These are phyloP conservation scores for Phalacrocorax aristotelis DNA, from an alignment of 2,113 vertebrate species.

Conservation along the genomic window DNA sequence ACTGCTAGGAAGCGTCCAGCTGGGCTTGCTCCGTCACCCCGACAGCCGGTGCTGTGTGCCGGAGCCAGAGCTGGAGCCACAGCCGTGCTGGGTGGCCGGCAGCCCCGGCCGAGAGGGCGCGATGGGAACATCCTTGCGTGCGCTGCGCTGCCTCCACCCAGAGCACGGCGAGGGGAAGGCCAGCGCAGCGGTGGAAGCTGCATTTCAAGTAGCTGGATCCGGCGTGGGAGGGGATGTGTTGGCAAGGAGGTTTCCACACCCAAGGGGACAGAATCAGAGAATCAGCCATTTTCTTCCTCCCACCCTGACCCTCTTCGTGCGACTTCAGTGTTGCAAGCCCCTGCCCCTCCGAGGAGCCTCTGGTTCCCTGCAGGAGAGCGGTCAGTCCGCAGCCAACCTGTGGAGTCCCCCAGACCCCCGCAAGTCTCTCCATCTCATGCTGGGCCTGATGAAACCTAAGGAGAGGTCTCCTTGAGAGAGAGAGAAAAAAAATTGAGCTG, in stretches of 20 bases:
- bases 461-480: neutral
- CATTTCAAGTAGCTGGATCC: neutral
- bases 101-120: neutral
- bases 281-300: neutral
- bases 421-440: neutral
- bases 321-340: neutral
- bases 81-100: accelerated
- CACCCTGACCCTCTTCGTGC: neutral
- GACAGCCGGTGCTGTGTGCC: accelerated
- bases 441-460: neutral
- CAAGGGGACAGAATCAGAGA: neutral
- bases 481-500: neutral
- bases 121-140: accelerated
- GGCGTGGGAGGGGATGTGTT: accelerated
- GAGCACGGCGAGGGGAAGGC: neutral
- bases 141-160: neutral
- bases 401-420: neutral
- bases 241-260: neutral
- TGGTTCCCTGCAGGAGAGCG: accelerated
- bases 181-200: neutral
- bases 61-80: neutral
- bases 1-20: neutral
- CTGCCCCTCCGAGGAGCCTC: neutral
- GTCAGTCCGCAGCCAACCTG: neutral
- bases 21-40: accelerated